Evolutionary conservation across 1,140 invertebrate genomes (phyloP).

Genomic region (Aphelenchoides avenae): DNA sequence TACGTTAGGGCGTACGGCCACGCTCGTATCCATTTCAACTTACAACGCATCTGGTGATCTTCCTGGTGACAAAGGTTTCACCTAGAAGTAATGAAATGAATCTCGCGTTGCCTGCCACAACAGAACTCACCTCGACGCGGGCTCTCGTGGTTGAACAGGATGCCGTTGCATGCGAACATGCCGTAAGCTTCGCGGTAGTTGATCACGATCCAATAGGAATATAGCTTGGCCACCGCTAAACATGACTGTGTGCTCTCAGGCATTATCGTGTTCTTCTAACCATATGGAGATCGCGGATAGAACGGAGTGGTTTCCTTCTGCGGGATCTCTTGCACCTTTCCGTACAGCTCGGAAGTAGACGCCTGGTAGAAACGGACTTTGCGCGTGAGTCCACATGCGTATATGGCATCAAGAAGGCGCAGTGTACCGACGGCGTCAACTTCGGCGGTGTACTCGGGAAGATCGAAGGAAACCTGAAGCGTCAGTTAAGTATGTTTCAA

Average conservation of each 20-base stretch:
- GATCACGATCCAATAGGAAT: conserved; percentile 95
- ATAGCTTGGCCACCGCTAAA: conserved; percentile 91
- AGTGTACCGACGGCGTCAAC: conserved; percentile 96
- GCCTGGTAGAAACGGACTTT: conserved; percentile 91
- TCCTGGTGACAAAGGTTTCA: conserved; percentile 97
- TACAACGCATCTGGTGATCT: conserved; percentile 95
- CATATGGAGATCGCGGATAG: conserved; percentile 98
- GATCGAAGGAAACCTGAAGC: conserved; percentile 79
- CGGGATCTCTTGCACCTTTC: conserved; percentile 91
- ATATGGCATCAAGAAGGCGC: conserved; percentile 85
- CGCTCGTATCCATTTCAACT: too few relatives aligned
- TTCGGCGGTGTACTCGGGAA: conserved; percentile 97
- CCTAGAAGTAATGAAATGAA: conserved; percentile 59
- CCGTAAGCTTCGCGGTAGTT: conserved; percentile 97
- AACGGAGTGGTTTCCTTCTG: conserved; percentile 97
- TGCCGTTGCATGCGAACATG: conserved; percentile 97
- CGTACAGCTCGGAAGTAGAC: conserved; percentile 95
- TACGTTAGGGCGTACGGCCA: too few relatives aligned
- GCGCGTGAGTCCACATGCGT: conserved; percentile 81
- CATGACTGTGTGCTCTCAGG: neutral
- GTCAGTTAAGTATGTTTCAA: neutral
- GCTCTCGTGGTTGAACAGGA: conserved; percentile 98
- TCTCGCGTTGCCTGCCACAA: conserved; percentile 13
- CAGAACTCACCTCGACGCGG: conserved; percentile 73
- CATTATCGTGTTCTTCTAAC: conserved; percentile 66